These are phyloP conservation scores for Drosophila lowei DNA, from an alignment of 1,140 invertebrate genomes.

Conservation along the genomic window DNA sequence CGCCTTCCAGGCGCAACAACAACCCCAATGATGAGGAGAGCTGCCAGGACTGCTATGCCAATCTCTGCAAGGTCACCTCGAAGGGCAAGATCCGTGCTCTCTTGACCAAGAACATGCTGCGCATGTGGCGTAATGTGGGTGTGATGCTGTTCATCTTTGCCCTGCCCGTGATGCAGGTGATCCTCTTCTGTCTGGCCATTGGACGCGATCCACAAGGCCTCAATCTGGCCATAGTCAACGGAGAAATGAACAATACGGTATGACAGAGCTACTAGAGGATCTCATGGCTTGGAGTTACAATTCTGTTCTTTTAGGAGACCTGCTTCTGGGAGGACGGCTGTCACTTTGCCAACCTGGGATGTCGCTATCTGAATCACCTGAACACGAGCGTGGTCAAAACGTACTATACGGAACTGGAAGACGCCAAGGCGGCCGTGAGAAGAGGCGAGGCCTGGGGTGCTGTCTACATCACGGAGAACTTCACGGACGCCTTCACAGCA, in stretches of 20 bases:
- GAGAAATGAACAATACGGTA: slow-evolving; percentile 88
- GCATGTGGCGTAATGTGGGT: slow-evolving; percentile 96
- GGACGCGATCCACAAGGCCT: slow-evolving; percentile 94
- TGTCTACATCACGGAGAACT: slow-evolving; percentile 93
- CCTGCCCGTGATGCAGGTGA: slow-evolving; percentile 96
- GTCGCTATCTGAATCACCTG: slow-evolving; percentile 89
- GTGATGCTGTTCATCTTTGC: slow-evolving; percentile 96
- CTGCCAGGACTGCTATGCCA: slow-evolving; percentile 76
- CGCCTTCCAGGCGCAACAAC: slow-evolving; percentile 69
- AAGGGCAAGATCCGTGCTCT: slow-evolving; percentile 90
- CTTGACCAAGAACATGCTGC: slow-evolving; percentile 95
- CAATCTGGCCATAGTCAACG: slow-evolving; percentile 93
- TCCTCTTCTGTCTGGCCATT: slow-evolving; percentile 97
- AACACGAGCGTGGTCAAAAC: slow-evolving; percentile 88
- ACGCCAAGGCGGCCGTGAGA: slow-evolving; percentile 88
- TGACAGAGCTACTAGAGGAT: slow-evolving; percentile 44
- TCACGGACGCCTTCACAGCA: slow-evolving; percentile 90
- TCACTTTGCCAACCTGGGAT: slow-evolving; percentile 88
- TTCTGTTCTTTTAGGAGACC: slow-evolving; percentile 42
- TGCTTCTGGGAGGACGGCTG: slow-evolving; percentile 85
- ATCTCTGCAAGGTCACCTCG: slow-evolving; percentile 84
- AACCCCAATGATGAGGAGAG: slow-evolving; percentile 80
- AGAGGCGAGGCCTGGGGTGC: slow-evolving; percentile 93
- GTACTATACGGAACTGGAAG: slow-evolving; percentile 87
- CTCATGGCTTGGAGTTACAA: neutral